Base-by-base conservation (phyloP, 2,797 vertebrate genomes). In the Hippoglossus hippoglossus region DNA sequence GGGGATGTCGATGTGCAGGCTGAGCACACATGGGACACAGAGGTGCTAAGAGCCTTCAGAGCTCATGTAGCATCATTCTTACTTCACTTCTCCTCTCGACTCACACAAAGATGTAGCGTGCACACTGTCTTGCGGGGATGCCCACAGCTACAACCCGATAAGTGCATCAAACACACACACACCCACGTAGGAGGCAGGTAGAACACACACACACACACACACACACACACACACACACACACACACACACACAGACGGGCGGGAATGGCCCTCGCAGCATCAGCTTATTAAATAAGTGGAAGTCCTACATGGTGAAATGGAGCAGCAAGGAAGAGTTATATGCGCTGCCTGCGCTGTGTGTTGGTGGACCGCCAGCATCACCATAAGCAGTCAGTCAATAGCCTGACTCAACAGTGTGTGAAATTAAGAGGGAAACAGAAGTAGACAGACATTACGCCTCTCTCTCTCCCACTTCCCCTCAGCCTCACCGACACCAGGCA, bases 341-440 rank as follows among this genome's bases (percentile, higher is more conserved):
- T 82, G 82, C 79, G 60, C 84, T 67, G 80, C 77, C 89, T 87
- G 82, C 75, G 85, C 86, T 84, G 81, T 87, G 84, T 77, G 89
- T 74, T 85, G 88, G 82, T 90, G 87, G 82, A 89, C 69, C 59
- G 84, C 86, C 87, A 87, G 84, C 84, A 79, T 89, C 89, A 81
- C 90, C 90, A 90, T 88, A 87, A 93, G 91, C 90, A 91, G 91
- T 88, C 92, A 90, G 89, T 91, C 90, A 91, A 91, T 87, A 84
- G 92, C 87, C 90, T 88, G 91, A 93, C 83, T 92, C 92, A 94
- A 93, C 91, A 92, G 92, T 88, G 92, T 93, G 91, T 94, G 93
- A 94, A 94, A 94, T 94, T 91, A 93, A 93, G 93, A 91, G 85
- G 91, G 92, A 92, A 94, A 93, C 93, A 90, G 91, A 93, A 93